Base-by-base conservation (phyloP, 2,888 invertebrate species). In the Drosophila greeni region DNA sequence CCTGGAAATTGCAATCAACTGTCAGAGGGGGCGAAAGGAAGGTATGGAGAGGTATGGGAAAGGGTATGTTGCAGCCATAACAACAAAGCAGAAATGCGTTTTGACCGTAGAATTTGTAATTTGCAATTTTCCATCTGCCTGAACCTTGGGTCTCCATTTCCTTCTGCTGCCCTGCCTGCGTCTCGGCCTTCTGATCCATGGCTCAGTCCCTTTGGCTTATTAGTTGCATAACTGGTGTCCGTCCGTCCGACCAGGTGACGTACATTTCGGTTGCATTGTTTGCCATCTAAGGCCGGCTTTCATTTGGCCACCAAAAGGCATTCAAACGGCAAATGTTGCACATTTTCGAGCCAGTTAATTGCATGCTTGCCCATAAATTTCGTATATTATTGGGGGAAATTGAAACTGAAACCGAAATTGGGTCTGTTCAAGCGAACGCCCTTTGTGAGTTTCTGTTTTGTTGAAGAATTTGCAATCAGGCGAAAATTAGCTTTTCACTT, bases 1-100 rank as follows among this genome's bases (percentile, higher is more conserved):
- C 58, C 67, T 62, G 61, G 59, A 75, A 77, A 80, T 70, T 71
- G 66, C 74, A 82, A 70, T 80, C 74, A 70, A 57, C 47, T 59
- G 52, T 52, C 49, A 47, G 20, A 37, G 43, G 24, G 40, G 29
- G 16, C 14, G 16, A 14, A 3, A 12, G 29, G 49, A 24, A n/a
- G 18, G 18, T 11, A 18, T 11, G 37, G n/a, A 37, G n/a, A 37
- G 18, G 47, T 20, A 48, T 55, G 49, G 40, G 20, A 20, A 42
- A 43, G 18, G 29, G 12, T 29, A 47, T 47, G 29, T 29, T 14
- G 31, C 45, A 47, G 31, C 29, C 29, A 47, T 47, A 47, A 47
- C 40, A 47, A 29, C 54, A 40, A 64, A 40, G 31, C 40, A 48
- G 62, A 66, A 60, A 48, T 69, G 72, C 51, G 47, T 43, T 52